Evolutionary conservation across 2,888 invertebrate genomes (phyloP), one percentile per base, ranked within the genome.

Genomic region (Branchellion lobata): DNA sequence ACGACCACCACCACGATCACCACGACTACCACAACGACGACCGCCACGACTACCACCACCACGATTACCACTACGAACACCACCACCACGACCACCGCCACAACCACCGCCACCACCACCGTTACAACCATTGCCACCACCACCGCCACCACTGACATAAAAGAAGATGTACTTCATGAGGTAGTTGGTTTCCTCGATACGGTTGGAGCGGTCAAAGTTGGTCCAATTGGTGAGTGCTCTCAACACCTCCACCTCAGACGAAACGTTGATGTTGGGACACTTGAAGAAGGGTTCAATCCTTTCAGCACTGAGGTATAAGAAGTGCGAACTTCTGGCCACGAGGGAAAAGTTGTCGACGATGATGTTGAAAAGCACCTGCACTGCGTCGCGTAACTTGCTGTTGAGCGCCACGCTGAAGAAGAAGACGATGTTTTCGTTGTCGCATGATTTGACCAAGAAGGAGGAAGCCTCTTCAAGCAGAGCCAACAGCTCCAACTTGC

Each of bases 391-490:
- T 21, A 75, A 18, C 14, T 53, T 75, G 31, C 47, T 75, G 33
- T 75, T 75, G 51, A 75, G 31, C 47, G 75, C 75, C 5, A 75
- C 47, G 53, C 40, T 40, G 47, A 40, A 75, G 31, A 51, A 27
- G 57, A 75, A 53, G 14, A 75, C 75, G 53, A 53, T 33, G 33
- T 53, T 75, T 75, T 75, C 75, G 31, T 53, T 75, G 75, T 29
- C 21, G n/a, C 51, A 47, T 3, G 3, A 14, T 33, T 75, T 53
- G 11, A 75, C 75, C 21, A 75, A 53, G 21, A 40, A 75, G 3
- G 53, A 40, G 2, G 36, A 40, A 24, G 40, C 36, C 27, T 31
- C 57, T 36, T 75, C 75, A 14, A 53, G 51, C n/a, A 75, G 14
- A 24, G 51, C 57, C 53, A 53, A 27, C 40, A 75, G 53, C 3